Percentiles rank a stretch among this genome's conserved stretches.
Conservation (phyloP, 2,888 invertebrate species). For the Pseudanteris insignis region DNA sequence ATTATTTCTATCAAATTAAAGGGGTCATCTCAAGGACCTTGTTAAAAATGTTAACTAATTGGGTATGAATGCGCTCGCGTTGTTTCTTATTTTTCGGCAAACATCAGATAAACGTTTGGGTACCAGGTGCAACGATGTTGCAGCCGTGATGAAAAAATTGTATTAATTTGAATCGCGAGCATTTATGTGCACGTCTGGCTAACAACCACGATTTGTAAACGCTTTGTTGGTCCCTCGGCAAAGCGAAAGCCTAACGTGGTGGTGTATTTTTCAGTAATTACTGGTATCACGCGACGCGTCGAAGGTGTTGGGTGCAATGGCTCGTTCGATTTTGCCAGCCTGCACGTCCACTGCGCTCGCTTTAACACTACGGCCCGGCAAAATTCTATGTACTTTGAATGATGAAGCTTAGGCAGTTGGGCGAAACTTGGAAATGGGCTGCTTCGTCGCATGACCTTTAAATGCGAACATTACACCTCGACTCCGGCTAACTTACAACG, state of each 20-base stretch:
- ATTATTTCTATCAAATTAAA: no score
- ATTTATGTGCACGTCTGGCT: slow-evolving; percentile 44
- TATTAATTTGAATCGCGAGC: slow-evolving; percentile 30
- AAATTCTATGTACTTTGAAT: slow-evolving; percentile 26
- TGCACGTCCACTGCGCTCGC: slow-evolving; percentile 33
- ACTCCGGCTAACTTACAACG: slow-evolving; percentile 37
- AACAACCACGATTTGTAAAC: slow-evolving; percentile 40
- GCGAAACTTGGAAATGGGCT: slow-evolving; percentile 57
- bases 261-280: slow-evolving; percentile 62
- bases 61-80: no score
- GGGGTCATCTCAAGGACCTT: no score
- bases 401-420: slow-evolving; percentile 49
- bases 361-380: slow-evolving; percentile 35
- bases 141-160: slow-evolving; percentile 16
- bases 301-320: slow-evolving; percentile 55
- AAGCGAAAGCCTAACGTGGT: slow-evolving; percentile 44
- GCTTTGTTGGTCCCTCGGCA: slow-evolving; percentile 46
- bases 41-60: no score
- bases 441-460: slow-evolving; percentile 50
- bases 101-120: no score
- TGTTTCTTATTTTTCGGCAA: no score
- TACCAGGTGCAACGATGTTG: slow-evolving; percentile 6
- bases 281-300: slow-evolving; percentile 62
- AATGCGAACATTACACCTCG: slow-evolving; percentile 42
- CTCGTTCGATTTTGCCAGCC: slow-evolving; percentile 30